These are phyloP conservation scores for Eulemur rufifrons DNA, from an alignment of 2,113 vertebrate species.

Conservation along the genomic window DNA sequence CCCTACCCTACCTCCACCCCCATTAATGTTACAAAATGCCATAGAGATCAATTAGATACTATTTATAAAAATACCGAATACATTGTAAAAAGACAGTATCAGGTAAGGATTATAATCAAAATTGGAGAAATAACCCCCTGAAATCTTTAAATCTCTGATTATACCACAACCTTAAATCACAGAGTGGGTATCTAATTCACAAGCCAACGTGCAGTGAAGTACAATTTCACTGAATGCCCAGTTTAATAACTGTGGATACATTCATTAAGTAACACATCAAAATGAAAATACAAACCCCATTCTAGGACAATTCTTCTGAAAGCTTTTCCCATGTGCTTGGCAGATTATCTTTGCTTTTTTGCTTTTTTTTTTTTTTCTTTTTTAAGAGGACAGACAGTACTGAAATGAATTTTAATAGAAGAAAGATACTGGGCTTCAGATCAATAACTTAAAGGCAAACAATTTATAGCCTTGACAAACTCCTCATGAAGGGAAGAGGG, in stretches of 20 bases:
- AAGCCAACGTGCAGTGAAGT: not conserved
- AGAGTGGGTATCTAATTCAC: not conserved
- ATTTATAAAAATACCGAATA: not conserved
- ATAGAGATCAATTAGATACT: not conserved
- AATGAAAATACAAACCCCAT: not conserved
- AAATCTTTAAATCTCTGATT: not conserved
- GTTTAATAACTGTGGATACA: not conserved
- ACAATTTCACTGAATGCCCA: not conserved
- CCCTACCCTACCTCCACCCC: too few relatives aligned
- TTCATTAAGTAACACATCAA: not conserved
- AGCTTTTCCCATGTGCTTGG: not conserved
- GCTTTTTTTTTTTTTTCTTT: not conserved
- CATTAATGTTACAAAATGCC: not conserved
- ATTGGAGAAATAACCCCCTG: not conserved
- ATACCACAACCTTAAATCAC: not conserved
- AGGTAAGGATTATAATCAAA: not conserved
- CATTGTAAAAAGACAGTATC: not conserved
- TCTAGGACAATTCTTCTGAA: not conserved
- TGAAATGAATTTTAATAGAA: not conserved
- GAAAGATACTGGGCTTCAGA: slow-evolving; percentile 27
- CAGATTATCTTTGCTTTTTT: not conserved
- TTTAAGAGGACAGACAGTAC: not conserved
- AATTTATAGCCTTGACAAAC: not conserved
- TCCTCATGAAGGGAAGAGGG: not conserved
- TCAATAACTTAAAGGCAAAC: slow-evolving; percentile 18